Evolutionary conservation across 2,888 invertebrate species (phyloP), one percentile per base, ranked within the genome.

Genomic region (Drosophila nigricruria): DNA sequence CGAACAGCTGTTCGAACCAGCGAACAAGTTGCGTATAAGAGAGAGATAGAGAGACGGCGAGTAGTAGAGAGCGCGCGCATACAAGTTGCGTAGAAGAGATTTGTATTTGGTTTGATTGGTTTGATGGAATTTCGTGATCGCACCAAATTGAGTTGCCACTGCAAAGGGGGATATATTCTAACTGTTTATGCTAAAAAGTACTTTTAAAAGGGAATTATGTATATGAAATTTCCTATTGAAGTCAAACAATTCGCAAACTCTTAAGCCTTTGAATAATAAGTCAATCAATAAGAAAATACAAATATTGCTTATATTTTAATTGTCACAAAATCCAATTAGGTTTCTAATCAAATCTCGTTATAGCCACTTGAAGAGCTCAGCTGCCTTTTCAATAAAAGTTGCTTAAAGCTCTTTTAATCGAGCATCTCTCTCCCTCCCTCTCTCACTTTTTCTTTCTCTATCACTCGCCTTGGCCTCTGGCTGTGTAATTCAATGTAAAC

Each of bases 21-120:
- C 70, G 45, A 76, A 70, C 85, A 57, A 75, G 85, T 76, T 87
- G 77, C 40, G 56, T 89, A 89, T 89, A 89, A 84, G 88, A 74
- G 82, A 57, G 45, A 14, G 25, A 20, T 4, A 12, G 10, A 14
- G 30, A 18, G 30, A 5, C 27, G n/a, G 6, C 50, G 16, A 16
- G 0, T 10, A 3, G n/a, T 70, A 77, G 72, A 70, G 72, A 38
- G 67, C 12, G 30, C 23, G 20, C 5, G 18, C 68, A 30, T 10
- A 81, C 79, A 77, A 43, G 79, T 73, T 79, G 77, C 66, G 47
- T 81, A 77, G 69, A 53, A 79, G 78, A 80, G 80, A 52, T 10
- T 10, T n/a, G n/a, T n/a, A n/a, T n/a, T 23, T 0, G 8, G 47
- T 14, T 34, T 16, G 25, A n/a, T 4, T 25, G 23, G 79, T 69